Conservation (phyloP, 2,888 invertebrate species). For the Idaea straminata region DNA sequence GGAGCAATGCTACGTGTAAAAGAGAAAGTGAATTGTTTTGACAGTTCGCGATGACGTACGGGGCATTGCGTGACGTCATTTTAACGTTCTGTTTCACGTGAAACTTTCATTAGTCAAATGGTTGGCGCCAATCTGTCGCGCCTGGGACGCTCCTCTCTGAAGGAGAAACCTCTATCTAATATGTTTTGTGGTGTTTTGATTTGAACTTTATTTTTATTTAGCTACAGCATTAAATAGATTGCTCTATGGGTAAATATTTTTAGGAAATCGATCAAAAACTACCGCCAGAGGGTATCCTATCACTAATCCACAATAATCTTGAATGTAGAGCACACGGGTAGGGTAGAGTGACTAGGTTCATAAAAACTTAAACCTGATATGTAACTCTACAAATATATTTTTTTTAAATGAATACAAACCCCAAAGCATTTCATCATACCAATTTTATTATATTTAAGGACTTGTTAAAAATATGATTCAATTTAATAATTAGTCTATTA, state of each 20-base stretch:
- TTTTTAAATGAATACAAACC: too few relatives aligned
- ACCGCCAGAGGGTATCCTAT: neutral
- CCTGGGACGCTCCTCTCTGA: neutral
- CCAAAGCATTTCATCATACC: too few relatives aligned
- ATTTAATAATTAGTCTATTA: too few relatives aligned
- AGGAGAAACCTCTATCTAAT: neutral
- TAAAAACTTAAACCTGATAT: too few relatives aligned
- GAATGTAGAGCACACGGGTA: neutral
- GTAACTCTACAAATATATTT: too few relatives aligned
- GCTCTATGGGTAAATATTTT: neutral
- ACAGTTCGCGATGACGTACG: constrained; percentile 23
- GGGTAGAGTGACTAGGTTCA: neutral
- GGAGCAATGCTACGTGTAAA: neutral
- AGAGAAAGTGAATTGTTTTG: constrained; percentile 3
- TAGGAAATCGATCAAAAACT: neutral
- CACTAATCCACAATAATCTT: neutral
- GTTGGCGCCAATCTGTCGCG: neutral
- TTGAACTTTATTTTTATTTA: neutral
- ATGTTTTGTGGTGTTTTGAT: neutral
- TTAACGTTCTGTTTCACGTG: constrained; percentile 23
- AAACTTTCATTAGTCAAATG: neutral
- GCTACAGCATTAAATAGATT: neutral
- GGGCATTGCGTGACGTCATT: neutral
- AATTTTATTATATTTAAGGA: too few relatives aligned
- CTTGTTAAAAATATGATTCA: too few relatives aligned